Base-by-base conservation (phyloP, 2,888 invertebrate species). In the Euplexia lucipara region DNA sequence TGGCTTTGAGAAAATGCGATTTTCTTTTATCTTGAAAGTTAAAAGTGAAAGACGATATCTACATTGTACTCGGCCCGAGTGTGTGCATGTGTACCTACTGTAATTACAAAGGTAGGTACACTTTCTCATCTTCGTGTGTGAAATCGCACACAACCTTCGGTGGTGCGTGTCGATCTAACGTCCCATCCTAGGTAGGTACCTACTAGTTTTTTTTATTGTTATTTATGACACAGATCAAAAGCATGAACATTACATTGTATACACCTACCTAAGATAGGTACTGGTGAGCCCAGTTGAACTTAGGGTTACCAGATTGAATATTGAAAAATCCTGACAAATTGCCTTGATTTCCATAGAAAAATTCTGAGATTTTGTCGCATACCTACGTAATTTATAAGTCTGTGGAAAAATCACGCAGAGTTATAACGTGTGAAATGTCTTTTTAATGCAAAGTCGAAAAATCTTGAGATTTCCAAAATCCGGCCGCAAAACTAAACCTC, bases 1-100 rank as follows among this genome's bases (percentile, higher is more conserved):
- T 22, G 45, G 30, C 52, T 69, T 71, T 67, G 56, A 41, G 62
- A 71, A 79, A 65, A 79, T 53, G 49, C 44, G 22, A 52, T 78
- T 61, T 65, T 78, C 60, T 70, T 61, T 51, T 61, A 56, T 34
- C 49, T 63, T 64, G 61, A 73, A 68, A 77, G 70, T 63, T 61
- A 62, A 70, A 79, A 79, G 79, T 79, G 76, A 79, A 79, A 79
- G 65, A 79, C 48, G 44, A 52, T 61, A 74, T 58, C 49, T 60
- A 45, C 62, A 67, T 66, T 74, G 75, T 77, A 63, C 47, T 62
- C 52, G 37, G 12, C 26, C 49, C 22, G 32, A 45, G 45, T 35
- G 35, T 62, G 61, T 54, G 30, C 39, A 44, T 57, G 59, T 47
- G 26, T 58, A 57, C 10, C 22, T 56, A 56, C 30, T 39, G 54